Conservation (phyloP, 2,888 invertebrate species). For the Raillietiella orientalis region DNA sequence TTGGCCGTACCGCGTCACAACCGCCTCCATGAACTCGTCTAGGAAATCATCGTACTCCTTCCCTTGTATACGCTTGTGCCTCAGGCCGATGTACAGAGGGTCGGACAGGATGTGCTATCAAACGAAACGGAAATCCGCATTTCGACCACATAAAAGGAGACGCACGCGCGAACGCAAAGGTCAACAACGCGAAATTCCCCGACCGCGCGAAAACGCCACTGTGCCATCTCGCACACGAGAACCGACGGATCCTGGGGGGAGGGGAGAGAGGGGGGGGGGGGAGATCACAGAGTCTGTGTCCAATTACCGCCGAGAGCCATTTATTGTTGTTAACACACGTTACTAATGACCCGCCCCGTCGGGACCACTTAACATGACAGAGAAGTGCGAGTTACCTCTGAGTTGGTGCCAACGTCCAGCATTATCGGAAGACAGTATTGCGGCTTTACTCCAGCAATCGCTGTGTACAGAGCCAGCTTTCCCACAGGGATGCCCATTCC, state of each 20-base stretch:
- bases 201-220: no score
- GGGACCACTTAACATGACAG: no score
- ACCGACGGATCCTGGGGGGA: no score
- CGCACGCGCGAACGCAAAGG: no score
- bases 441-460: conserved; percentile 82
- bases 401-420: conserved; percentile 79
- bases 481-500: conserved; percentile 99
- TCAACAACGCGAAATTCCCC: no score
- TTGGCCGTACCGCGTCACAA: conserved; percentile 48
- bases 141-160: neutral
- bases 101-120: conserved; percentile 45
- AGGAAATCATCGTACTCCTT: conserved; percentile 61
- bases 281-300: no score
- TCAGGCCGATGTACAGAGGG: conserved; percentile 75
- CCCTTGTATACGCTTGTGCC: conserved; percentile 51
- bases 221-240: no score
- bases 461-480: conserved; percentile 84
- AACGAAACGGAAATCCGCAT: conserved; percentile 4
- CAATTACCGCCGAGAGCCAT: no score
- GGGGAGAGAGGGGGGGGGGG: no score
- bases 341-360: no score
- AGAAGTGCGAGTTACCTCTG: no score
- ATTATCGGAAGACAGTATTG: conserved; percentile 77
- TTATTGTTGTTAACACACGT: no score
- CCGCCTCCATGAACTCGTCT: conserved; percentile 88